These are phyloP conservation scores for Listronotus oregonensis DNA, from an alignment of 1,140 invertebrate species.

Conservation along the genomic window DNA sequence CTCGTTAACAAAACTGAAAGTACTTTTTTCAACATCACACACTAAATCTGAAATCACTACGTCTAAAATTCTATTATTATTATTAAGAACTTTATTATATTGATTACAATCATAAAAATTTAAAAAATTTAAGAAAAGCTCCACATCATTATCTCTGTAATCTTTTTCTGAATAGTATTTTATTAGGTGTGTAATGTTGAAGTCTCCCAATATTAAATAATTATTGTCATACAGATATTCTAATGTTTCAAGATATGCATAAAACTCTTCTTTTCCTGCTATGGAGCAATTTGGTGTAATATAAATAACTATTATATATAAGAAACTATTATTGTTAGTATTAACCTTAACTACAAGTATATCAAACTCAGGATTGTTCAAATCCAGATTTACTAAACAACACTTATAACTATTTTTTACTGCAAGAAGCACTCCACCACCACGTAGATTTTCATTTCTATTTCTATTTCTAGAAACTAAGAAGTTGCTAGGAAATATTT, in stretches of 20 bases:
- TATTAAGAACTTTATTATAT: not conserved
- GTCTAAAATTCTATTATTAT: not conserved
- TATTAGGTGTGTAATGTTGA: not conserved
- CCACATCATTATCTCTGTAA: not conserved
- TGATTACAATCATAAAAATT: not conserved
- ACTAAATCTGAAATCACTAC: not conserved
- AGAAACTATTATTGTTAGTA: not conserved
- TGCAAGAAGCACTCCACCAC: slow-evolving; percentile 2
- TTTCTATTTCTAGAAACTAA: not conserved
- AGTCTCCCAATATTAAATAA: not conserved
- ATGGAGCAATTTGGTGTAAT: not conserved
- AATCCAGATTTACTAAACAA: not conserved
- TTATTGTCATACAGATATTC: slow-evolving; percentile 3
- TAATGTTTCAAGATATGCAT: not conserved
- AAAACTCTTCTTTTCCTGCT: not conserved
- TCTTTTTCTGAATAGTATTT: not conserved
- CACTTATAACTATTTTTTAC: not conserved
- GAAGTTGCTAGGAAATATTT: not conserved
- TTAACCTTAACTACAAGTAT: not conserved
- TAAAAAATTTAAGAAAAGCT: not conserved
- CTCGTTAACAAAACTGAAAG: not conserved
- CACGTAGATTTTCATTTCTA: not conserved
- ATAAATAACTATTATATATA: not conserved
- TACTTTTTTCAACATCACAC: not conserved
- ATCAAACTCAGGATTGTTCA: not conserved